Base-by-base conservation (phyloP, 2,888 invertebrate genomes). In the Metellina segmentata region DNA sequence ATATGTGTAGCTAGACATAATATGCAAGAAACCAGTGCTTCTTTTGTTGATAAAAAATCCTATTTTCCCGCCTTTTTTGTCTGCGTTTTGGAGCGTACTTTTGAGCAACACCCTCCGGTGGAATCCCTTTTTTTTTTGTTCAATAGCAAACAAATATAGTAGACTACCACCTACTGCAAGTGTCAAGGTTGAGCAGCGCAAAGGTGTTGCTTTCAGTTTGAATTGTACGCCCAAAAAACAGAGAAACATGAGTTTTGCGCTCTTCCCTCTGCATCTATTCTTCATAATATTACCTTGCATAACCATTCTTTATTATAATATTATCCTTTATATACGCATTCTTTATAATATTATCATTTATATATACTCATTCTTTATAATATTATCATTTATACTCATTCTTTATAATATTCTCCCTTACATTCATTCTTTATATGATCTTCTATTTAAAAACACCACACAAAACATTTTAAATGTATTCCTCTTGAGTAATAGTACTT, bases 221-320 rank as follows among this genome's bases (percentile, higher is more conserved):
- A 9, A 61, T 53, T 53, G 53, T 16, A 79, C 79, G 34, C 79
- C 79, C 79, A 79, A 79, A 79, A 34, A 20, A 34, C 16, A 20
- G 20, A 79, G 53, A 13, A 8, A 61, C 7, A 52, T 34, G 1
- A 1, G 19, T 79, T 79, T 19, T 79, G 6, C 11, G 7, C 9
- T 34, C 52, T 51, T 77, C 51, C 52, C 51, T 77, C 52, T 77
- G 49, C 51, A 77, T 77, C 34, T 1, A 4, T 34, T 34, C 34
- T 34, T 77, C n/a, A n/a, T n/a, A n/a, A n/a, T n/a, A n/a, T n/a
- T n/a, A n/a, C n/a, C n/a, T n/a, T n/a, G n/a, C n/a, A n/a, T n/a
- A n/a, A n/a, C n/a, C n/a, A n/a, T n/a, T n/a, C n/a, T n/a, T n/a
- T n/a, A n/a, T n/a, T n/a, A n/a, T n/a, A n/a, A n/a, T n/a, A n/a